phyloP scores from a whole-genome alignment of 2,797 vertebrate species.

The Peromyscus attwateri region DNA sequence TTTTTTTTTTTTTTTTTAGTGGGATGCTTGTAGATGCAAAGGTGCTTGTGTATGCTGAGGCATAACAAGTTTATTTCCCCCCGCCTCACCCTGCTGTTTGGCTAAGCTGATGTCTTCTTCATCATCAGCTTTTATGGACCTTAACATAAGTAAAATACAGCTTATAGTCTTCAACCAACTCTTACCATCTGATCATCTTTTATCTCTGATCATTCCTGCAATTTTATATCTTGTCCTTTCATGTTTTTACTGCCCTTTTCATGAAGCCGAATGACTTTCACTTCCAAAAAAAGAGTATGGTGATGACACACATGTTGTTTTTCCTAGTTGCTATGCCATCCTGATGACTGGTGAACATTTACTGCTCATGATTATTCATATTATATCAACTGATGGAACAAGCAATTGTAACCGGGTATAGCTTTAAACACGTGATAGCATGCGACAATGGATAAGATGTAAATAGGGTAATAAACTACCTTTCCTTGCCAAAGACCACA shows the following conservation, averaged over 20 bases:
- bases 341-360: not conserved
- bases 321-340: rapidly evolving
- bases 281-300: rapidly evolving
- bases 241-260: rapidly evolving
- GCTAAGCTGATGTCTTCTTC: not conserved
- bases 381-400: not conserved
- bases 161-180: not conserved
- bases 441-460: not conserved
- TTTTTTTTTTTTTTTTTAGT: not conserved
- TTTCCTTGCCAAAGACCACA: not conserved
- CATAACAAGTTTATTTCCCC: not conserved
- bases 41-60: rapidly evolving
- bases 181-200: not conserved
- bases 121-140: not conserved
- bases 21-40: not conserved
- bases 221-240: not conserved
- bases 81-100: rapidly evolving
- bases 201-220: not conserved
- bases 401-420: not conserved
- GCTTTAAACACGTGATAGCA: not conserved
- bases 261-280: not conserved
- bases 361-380: not conserved
- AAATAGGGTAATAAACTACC: not conserved
- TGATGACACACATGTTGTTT: too few species aligned
- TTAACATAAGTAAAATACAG: not conserved